These are phyloP conservation scores for Pseudocheirus occidentalis DNA, from an alignment of 2,797 vertebrate genomes.

Conservation along the genomic window DNA sequence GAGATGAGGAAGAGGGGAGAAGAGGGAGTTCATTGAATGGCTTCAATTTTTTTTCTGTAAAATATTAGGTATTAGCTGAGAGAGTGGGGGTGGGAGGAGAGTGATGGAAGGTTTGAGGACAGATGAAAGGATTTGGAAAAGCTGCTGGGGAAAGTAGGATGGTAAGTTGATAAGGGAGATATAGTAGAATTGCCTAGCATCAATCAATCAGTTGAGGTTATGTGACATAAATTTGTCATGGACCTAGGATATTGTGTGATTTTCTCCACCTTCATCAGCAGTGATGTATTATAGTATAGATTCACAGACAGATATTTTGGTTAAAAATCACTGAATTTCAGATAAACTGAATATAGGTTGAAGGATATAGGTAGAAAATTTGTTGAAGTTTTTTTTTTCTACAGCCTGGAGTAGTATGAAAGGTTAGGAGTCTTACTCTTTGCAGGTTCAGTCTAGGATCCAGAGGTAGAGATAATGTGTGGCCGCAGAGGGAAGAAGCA, in stretches of 20 bases:
- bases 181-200: not conserved
- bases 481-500: not conserved
- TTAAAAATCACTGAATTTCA: not conserved
- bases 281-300: not conserved
- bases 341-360: not conserved
- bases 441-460: not conserved
- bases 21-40: not conserved
- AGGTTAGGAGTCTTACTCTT: not conserved
- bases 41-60: not conserved
- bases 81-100: not conserved
- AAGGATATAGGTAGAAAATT: not conserved
- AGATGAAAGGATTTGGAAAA: not conserved
- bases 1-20: not conserved
- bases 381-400: not conserved
- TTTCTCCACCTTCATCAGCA: not conserved
- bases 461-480: slow-evolving; percentile 4
- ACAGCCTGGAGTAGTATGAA: not conserved
- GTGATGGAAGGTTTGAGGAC: not conserved
- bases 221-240: not conserved
- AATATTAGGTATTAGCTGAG: not conserved
- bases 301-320: not conserved
- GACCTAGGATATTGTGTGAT: not conserved
- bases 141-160: not conserved
- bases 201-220: not conserved
- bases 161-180: not conserved